A percentile compares a stretch with the other conserved stretches of the same genome.
phyloP scores from a whole-genome alignment of 2,888 invertebrate genomes.

The Platycheirus albimanus region DNA sequence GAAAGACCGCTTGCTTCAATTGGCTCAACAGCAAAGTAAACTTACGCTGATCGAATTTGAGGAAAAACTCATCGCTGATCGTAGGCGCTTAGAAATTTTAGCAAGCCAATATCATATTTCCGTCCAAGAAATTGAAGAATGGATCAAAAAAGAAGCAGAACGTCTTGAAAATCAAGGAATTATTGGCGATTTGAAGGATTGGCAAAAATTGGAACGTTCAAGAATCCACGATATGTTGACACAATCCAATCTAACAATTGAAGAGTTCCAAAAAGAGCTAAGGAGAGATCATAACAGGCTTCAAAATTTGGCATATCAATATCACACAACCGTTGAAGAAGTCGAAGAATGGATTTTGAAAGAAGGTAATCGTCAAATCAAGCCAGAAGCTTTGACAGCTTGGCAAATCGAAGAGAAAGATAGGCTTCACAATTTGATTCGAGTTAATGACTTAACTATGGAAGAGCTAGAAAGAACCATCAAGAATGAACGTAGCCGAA shows the following conservation, averaged over 20 bases:
- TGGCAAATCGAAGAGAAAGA: conserved; percentile 79
- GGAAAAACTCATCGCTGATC: conserved; percentile 78
- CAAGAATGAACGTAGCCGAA: conserved; percentile 78
- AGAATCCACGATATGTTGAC: conserved; percentile 78
- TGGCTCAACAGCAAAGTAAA: conserved; percentile 76
- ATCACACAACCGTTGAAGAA: conserved; percentile 78
- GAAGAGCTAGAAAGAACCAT: conserved; percentile 80
- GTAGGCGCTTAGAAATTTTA: conserved; percentile 77
- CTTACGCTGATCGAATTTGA: conserved; percentile 80
- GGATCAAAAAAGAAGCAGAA: conserved; percentile 79
- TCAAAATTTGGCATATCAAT: conserved; percentile 77
- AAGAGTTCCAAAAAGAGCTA: conserved; percentile 78
- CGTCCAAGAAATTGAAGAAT: conserved; percentile 79
- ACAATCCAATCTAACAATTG: conserved; percentile 79
- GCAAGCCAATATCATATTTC: conserved; percentile 80
- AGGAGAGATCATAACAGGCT: conserved; percentile 77
- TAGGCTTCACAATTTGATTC: conserved; percentile 78
- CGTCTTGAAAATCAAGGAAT: conserved; percentile 79
- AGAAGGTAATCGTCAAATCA: conserved; percentile 78
- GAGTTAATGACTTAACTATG: conserved; percentile 78
- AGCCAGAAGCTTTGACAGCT: conserved; percentile 77
- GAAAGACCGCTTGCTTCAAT: conserved; percentile 76
- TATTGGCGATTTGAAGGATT: conserved; percentile 78
- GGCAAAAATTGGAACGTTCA: conserved; percentile 79
- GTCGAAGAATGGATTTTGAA: conserved; percentile 79